Base-by-base conservation (phyloP, 2,113 vertebrate species). In the Dromaius novaehollandiae region DNA sequence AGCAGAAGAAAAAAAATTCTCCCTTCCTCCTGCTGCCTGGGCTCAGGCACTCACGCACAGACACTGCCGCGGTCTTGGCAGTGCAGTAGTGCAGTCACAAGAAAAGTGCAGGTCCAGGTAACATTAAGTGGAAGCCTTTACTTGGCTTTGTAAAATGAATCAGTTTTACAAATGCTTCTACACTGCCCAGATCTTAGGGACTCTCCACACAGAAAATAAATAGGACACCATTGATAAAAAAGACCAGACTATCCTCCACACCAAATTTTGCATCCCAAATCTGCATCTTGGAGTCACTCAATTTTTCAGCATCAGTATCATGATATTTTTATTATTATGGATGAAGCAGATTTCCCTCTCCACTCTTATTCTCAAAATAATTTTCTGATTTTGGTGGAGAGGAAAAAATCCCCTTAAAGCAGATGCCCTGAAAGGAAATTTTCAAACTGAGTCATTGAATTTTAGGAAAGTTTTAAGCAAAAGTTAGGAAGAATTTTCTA, bases 191-290 rank as follows among this genome's bases (percentile, higher is more conserved):
- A 42, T 36, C 51, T 26, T 19, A 25, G 42, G 3, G 61, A 44
- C n/a, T 55, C 46, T 32, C 36, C 56, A 9, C 18, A 71, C 48
- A 4, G 3, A 32, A 3, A 66, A 24, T 3, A 56, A 69, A 53
- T 0, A 18, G 19, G 46, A 19, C 0, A 0, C 5, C 64, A 22
- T 21, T 4, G 46, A 34, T 55, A 51, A 18, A 42, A 7, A 68
- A 53, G 55, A 85, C 56, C 70, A 50, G 3, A 0, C 46, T 53
- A 0, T 21, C 34, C 13, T 34, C 13, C 25, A 21, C 36, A 20
- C 4, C 3, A 3, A 34, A 48, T 46, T 65, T 14, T 22, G 8
- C 38, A 61, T 44, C 58, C 68, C 51, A 40, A 14, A 56, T 58
- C 6, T 3, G 50, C 40, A 73, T 21, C 40, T 44, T 56, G 9